Evolutionary conservation across 2,797 vertebrate species (phyloP), one percentile per base, ranked within the genome.

Genomic region (Pseudopleuronectes americanus): DNA sequence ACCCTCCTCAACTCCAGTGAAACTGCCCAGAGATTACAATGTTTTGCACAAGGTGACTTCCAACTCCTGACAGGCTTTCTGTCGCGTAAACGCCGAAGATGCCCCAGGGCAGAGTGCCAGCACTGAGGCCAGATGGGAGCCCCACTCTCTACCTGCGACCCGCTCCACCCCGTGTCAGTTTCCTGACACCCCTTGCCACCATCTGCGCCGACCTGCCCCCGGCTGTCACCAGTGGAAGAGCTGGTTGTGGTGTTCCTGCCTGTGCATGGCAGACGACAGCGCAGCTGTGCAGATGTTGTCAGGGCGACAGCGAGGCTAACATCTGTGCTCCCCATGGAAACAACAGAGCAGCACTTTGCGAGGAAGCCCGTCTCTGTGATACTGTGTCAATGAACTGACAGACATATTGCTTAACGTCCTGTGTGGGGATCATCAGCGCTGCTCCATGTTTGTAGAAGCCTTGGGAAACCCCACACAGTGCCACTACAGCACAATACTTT

Each of bases 81-180:
- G 87, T 85, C n/a, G 69, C 76, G 77, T 86, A 82, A 84, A 87
- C 70, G 60, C 16, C 67, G 86, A 80, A 77, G 85, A 89, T 82
- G 83, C 88, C 84, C 84, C 19, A 16, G 89, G 93, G 90, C 90
- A 85, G 63, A 72, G 81, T 83, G 84, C 90, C 91, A 92, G 76
- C 79, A 66, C 82, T 13, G 41, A 83, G 85, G 86, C 92, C 93
- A 93, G 90, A 93, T 92, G 92, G 91, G 86, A 91, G 87, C 83
- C 73, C 84, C 64, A 3, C 67, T 80, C 77, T 85, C 80, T 91
- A 92, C 91, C 91, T 92, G 88, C 89, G 79, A 77, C 68, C 64
- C 56, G 49, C 64, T 57, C 71, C 75, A 67, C 84, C 84, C 74
- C 31, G 71, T 84, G 81, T 81, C 80, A 85, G 74, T 85, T 84